phyloP scores from a whole-genome alignment of 37 sponge, comb jelly and placozoan genomes.

The Mnemiopsis leidyi region DNA sequence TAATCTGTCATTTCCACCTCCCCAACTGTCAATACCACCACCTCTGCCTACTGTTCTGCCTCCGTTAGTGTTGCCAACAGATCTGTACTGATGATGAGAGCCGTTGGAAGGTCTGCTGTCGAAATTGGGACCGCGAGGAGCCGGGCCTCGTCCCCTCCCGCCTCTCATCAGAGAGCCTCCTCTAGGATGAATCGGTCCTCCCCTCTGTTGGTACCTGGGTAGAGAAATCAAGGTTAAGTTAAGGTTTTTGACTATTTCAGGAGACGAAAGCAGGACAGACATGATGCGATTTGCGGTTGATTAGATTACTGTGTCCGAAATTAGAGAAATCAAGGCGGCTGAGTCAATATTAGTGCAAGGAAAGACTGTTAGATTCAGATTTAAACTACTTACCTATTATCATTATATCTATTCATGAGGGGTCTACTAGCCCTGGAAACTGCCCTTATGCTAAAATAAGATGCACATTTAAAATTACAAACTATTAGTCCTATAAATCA shows the following conservation, averaged over 20 bases:
- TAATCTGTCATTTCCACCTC: no score
- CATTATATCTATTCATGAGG: conserved; percentile 7
- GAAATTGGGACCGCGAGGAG: neutral
- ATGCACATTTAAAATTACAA: neutral
- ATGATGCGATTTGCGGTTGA: neutral
- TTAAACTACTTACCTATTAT: conserved; percentile 27
- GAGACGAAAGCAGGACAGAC: no score
- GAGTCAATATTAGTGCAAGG: neutral
- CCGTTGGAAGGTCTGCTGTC: neutral
- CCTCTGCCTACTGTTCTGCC: neutral
- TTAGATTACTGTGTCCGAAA: no score
- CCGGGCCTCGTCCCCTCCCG: neutral
- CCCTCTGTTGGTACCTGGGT: neutral
- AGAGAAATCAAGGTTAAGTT: neutral
- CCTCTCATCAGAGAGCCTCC: neutral
- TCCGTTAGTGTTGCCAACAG: neutral
- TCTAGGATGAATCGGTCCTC: neutral
- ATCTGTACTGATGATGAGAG: neutral
- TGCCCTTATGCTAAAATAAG: conserved; percentile 56
- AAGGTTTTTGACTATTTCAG: neutral
- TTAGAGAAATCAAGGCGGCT: no score
- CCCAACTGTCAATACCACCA: neutral
- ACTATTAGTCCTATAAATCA: neutral
- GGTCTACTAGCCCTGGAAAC: neutral
- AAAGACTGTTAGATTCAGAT: neutral